A percentile compares a stretch with the other conserved stretches of the same genome.
Evolutionary conservation across 2,888 invertebrate species (phyloP).

Genomic region (Clanis bilineata): DNA sequence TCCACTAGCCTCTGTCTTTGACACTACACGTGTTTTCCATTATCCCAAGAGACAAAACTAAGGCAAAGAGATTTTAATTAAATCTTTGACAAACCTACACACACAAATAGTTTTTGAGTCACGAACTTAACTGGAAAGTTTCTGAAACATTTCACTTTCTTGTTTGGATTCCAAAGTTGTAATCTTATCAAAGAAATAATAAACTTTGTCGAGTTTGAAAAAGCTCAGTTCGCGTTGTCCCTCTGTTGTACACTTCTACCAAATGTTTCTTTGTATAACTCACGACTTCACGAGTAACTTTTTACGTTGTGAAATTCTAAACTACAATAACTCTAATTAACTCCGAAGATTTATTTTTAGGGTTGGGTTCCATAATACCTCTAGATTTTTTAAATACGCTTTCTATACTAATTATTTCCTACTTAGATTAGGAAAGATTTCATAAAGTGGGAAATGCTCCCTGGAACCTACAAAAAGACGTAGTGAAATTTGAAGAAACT

Average conservation of each 20-base stretch:
- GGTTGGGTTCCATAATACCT: neutral
- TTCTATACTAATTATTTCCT: neutral
- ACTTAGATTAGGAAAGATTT: too few relatives aligned
- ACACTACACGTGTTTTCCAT: neutral
- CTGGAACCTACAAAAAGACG: too few relatives aligned
- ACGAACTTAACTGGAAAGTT: constrained; percentile 35
- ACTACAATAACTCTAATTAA: neutral
- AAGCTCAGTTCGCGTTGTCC: constrained; percentile 33
- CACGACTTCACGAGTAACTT: neutral
- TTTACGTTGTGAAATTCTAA: neutral
- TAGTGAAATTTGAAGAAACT: too few relatives aligned
- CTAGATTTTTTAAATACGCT: neutral
- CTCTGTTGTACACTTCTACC: constrained; percentile 15
- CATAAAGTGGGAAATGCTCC: too few relatives aligned
- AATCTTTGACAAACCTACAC: constrained; percentile 11
- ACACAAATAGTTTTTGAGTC: constrained; percentile 30
- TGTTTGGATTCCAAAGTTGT: constrained; percentile 34
- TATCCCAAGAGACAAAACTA: neutral
- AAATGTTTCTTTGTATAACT: constrained; percentile 20
- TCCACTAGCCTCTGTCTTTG: neutral
- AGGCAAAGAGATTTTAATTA: constrained; percentile 5
- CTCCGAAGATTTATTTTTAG: neutral
- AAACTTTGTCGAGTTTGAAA: constrained; percentile 37
- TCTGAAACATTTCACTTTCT: constrained; percentile 28
- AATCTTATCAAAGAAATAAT: constrained; percentile 45